These are phyloP conservation scores for Acanthochromis polyacanthus DNA, from an alignment of 2,113 vertebrate genomes.

Conservation along the genomic window DNA sequence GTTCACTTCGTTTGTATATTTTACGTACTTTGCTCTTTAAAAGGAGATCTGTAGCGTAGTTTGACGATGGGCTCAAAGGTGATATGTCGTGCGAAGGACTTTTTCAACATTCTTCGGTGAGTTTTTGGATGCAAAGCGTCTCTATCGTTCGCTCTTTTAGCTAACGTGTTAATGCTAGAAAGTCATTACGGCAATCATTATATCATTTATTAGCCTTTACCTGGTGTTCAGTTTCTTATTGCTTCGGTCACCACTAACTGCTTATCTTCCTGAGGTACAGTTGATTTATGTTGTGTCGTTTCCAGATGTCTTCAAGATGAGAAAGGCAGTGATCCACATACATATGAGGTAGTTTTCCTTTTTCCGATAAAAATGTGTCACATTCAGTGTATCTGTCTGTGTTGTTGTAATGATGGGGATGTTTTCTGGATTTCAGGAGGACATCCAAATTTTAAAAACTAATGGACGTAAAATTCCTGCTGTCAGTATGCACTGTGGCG, in stretches of 20 bases:
- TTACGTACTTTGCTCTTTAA: background rate
- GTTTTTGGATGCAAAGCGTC: constrained; percentile 28
- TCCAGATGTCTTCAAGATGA: constrained; percentile 62
- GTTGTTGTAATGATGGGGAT: background rate
- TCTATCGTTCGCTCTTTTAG: background rate
- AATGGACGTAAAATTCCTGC: constrained; percentile 75
- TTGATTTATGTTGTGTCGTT: background rate
- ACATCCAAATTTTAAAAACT: constrained; percentile 85
- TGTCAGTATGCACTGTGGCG: constrained; percentile 82
- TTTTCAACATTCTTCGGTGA: constrained; percentile 71
- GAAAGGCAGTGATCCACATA: constrained; percentile 13
- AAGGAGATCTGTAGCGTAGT: fast-evolving
- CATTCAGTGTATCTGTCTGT: background rate
- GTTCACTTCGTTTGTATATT: background rate
- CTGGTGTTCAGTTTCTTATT: background rate
- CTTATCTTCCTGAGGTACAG: background rate
- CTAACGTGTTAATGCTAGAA: background rate
- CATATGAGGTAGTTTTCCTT: constrained; percentile 58
- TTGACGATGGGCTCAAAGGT: constrained; percentile 65
- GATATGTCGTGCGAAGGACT: constrained; percentile 52
- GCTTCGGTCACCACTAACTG: too few species aligned
- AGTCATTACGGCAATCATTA: too few species aligned
- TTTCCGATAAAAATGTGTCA: background rate
- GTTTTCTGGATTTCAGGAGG: constrained; percentile 82
- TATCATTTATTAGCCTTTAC: too few species aligned